Base-by-base conservation (phyloP, 2,888 invertebrate genomes). In the Scaeva pyrastri region DNA sequence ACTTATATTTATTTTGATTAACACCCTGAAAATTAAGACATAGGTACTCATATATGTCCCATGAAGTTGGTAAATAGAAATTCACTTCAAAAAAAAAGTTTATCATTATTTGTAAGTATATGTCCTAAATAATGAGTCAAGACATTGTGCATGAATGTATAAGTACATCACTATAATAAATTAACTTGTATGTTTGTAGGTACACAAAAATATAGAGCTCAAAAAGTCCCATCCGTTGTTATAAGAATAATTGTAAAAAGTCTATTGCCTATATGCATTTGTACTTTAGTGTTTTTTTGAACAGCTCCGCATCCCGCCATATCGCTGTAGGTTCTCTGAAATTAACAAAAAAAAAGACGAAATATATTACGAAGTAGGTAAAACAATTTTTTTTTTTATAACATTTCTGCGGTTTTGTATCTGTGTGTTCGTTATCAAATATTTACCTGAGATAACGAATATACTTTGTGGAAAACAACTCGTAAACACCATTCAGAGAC, bases 381-480 rank as follows among this genome's bases (percentile, higher is more conserved):
- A 73, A 39, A 74, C 60, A 82, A 55, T 21, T 23, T 43, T 26
- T 23, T 23, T 16, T 66, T 45, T 73, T 7, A 8, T 26, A 8
- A 7, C 8, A 48, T 56, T 48, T 56, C 70, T 64, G 76, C 23
- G 64, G 72, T 81, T 66, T 56, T 82, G 50, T 68, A 68, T 68
- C 58, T 82, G 72, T 82, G 31, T 82, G 31, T 66, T 78, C 41
- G 72, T 82, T 64, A 45, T 70, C 58, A 86, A 86, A 86, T 86
- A 86, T 86, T 86, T 86, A 78, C 58, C 74, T 12, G n/a, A 66
- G 86, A 86, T 86, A 86, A 86, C 55, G 55, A 41, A 21, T 52
- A 14, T 45, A 58, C 36, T 52, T 14, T 64, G 31, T 62, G 64
- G 10, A 76, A 66, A 62, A 75, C 60, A 31, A 36, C 50, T 26